Base-by-base conservation (phyloP, 2,797 vertebrate species). In the Chaunax sp. region DNA sequence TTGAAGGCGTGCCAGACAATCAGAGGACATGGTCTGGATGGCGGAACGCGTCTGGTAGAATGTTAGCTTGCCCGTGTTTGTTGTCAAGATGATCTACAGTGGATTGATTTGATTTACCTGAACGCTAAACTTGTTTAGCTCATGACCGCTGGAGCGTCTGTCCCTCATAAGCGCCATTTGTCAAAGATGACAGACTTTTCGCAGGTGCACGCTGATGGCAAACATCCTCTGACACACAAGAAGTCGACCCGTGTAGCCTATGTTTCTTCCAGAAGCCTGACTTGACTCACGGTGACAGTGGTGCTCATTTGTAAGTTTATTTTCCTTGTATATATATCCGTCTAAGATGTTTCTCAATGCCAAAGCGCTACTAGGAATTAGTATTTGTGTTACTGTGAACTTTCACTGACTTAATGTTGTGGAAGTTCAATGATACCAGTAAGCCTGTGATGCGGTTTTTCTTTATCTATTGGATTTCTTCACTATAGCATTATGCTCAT, bases 121-220 rank as follows among this genome's bases (percentile, higher is more conserved):
- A 40, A 30, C 6, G 0, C 16, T 43, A 3, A 16, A 43, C 25
- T 4, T 20, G 23, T 51, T 40, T 1, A 15, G 12, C 57, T 25
- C 14, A 25, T 41, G 25, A 19, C 20, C 11, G n/a, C 45, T 18
- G 28, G 44, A 60, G 38, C 38, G 3, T 54, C 41, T 26, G 14
- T 7, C 7, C 5, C 28, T 58, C 33, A 2, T 12, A 63, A 37
- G 55, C 49, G 43, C 26, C 56, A 51, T 45, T 59, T 55, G 13
- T 37, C 25, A 6, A 40, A 35, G 64, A 90, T 84, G 87, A 68
- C 66, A 18, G 61, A 70, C 70, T 13, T 41, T 23, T 61, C 15
- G 38, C 63, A 16, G 75, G 58, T 66, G 77, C 75, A 46, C 56
- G 44, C 18, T 46, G 58, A 52, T 30, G 66, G 69, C 38, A 78